Base-by-base conservation (phyloP, 2,113 vertebrate species). In the Chaetodon trifascialis region DNA sequence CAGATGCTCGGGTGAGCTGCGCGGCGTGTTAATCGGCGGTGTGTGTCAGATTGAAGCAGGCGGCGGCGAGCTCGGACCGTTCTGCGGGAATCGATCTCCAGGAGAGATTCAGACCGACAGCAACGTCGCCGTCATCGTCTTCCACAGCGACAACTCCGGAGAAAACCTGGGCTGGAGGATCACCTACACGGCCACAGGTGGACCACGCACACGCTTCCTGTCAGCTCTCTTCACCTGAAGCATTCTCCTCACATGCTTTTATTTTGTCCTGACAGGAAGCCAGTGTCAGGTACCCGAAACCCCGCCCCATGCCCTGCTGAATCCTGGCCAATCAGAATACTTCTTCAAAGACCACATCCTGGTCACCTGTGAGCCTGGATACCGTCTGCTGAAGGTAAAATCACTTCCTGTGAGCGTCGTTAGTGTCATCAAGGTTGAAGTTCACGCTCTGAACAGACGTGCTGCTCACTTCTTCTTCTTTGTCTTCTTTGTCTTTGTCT, bases 141-240 rank as follows among this genome's bases (percentile, higher is more conserved):
- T 99, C 88, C 97, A 97, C 90, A 98, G 97, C 2, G 98, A 99
- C 92, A 94, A 96, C 88, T 98, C 97, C 0, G 98, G 98, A 46
- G 97, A 99, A 69, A 98, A 99, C 83, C 84, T 87, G 0, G 98
- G 98, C 86, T 99, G 98, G 98, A 97, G 91, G 70, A 67, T 99
- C 58, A 94, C 88, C 0, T 99, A 98, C 91, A 95, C 91, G 0
- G 10, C 83, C 6, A 79, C 7, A 77, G 89, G 88, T 88, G 34
- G 0, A 12, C 8, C 23, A 60, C 30, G 40, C 40, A 25, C n/a
- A 51, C 30, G 51, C 46, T 51, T 36, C 38, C 3, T 10, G 38
- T 49, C 4, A 44, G 30, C 30, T 30, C 30, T 30, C 30, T 30
- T 30, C 30, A 44, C 42, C 8, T 44, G 42, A 30, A 30, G 30